Conservation (phyloP, 64 coral and sea anemone species). For the Porites lutea region DNA sequence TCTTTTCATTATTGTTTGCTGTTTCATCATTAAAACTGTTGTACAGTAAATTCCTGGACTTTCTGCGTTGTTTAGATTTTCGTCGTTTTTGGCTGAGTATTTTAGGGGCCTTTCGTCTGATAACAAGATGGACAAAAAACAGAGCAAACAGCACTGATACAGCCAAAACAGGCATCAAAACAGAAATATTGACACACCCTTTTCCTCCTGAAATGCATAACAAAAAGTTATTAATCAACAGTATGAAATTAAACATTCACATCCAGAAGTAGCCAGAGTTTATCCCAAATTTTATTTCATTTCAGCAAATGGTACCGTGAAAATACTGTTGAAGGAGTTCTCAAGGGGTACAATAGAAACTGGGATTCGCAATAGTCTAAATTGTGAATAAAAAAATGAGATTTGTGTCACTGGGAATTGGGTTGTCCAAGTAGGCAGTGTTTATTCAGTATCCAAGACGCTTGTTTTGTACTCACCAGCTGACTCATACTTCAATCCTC, state of each 20-base stretch:
- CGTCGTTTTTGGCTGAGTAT: background rate
- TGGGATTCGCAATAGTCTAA: no score
- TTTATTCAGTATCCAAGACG: no score
- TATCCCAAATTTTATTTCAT: no score
- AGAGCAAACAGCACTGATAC: constrained; percentile 11
- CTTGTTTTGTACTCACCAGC: background rate
- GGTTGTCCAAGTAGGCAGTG: no score
- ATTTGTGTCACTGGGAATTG: no score
- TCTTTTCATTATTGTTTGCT: constrained; percentile 17
- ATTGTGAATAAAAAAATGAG: no score
- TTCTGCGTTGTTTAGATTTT: constrained; percentile 16
- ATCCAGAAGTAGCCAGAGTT: no score
- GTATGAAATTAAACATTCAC: no score
- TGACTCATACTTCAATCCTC: constrained; percentile 1
- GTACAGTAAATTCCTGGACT: background rate
- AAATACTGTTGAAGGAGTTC: no score
- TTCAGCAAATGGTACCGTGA: no score
- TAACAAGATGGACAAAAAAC: constrained; percentile 20
- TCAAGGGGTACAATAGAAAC: no score
- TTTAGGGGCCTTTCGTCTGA: background rate
- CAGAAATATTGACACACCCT: constrained; percentile 19
- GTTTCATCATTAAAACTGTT: background rate
- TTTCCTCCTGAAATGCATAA: background rate
- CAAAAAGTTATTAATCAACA: no score
- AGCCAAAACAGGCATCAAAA: constrained; percentile 38